Evolutionary conservation across 2,888 invertebrate genomes (phyloP).

Genomic region (Aphodius granarius): DNA sequence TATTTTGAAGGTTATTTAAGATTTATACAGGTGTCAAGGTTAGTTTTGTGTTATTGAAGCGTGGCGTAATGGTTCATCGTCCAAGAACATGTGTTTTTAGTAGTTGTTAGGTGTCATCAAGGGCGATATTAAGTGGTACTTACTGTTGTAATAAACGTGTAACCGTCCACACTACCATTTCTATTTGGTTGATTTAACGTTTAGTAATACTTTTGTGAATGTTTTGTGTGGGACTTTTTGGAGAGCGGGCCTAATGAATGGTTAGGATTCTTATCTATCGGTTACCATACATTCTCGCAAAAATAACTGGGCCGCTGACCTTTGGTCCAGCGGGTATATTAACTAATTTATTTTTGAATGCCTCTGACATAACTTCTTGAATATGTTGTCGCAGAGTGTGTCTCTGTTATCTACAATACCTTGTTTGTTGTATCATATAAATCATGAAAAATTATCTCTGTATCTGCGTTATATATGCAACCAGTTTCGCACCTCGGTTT

Average conservation of each 20-base stretch:
- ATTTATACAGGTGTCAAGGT: not conserved
- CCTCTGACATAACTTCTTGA: not conserved
- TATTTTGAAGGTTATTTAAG: not conserved
- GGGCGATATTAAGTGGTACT: conserved; percentile 1
- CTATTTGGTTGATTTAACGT: not conserved
- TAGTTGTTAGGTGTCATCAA: not conserved
- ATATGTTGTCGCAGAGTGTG: not conserved
- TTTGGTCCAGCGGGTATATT: conserved; percentile 7
- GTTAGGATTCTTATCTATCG: conserved; percentile 4
- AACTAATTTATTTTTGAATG: conserved; percentile 10
- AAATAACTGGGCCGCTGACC: conserved; percentile 6
- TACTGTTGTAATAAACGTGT: not conserved
- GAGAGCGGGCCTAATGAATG: not conserved
- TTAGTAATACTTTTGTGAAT: not conserved
- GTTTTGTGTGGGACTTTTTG: not conserved
- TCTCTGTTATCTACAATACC: not conserved
- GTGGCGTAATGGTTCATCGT: not conserved
- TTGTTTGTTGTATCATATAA: no score
- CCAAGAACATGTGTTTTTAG: conserved; percentile 1
- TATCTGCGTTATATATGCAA: no score
- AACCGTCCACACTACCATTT: not conserved
- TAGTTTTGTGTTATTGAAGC: not conserved
- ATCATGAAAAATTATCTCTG: no score
- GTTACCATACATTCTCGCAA: conserved; percentile 1
- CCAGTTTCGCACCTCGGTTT: no score